These are phyloP conservation scores for Oopsacas minuta DNA, from an alignment of 37 sponge, comb jelly and placozoan genomes.

Conservation along the genomic window DNA sequence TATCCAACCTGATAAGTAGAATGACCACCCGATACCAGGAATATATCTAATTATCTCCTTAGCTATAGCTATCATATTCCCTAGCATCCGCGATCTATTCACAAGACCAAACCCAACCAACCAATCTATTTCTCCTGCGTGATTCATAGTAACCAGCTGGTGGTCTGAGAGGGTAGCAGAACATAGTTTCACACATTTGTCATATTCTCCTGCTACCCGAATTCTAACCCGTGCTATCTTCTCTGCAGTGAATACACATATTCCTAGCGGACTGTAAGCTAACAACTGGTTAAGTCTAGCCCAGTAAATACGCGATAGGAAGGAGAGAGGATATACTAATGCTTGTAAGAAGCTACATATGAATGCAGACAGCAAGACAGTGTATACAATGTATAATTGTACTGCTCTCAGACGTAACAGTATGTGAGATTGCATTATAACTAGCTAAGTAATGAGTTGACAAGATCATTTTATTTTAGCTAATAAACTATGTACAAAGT, in stretches of 20 bases:
- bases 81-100: conserved; percentile 51
- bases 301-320: not conserved
- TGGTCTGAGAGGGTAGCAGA: conserved; percentile 34
- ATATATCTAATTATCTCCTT: conserved; percentile 71
- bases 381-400: not conserved
- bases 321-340: not conserved
- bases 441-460: too few relatives aligned
- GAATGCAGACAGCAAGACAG: not conserved
- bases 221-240: not conserved
- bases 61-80: conserved; percentile 61
- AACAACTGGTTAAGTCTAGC: not conserved
- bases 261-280: not conserved
- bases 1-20: conserved; percentile 71
- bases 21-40: conserved; percentile 79
- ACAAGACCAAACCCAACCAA: conserved; percentile 69
- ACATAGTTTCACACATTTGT: not conserved
- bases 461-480: too few relatives aligned
- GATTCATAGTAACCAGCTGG: conserved; percentile 56
- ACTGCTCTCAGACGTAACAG: conserved; percentile 8
- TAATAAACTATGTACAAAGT: too few relatives aligned
- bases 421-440: not conserved
- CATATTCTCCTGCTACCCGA: not conserved
- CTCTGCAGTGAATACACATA: not conserved
- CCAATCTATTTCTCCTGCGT: conserved; percentile 93
- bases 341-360: not conserved